phyloP scores from a whole-genome alignment of 1,140 invertebrate species.

The Drosophila virilis region DNA sequence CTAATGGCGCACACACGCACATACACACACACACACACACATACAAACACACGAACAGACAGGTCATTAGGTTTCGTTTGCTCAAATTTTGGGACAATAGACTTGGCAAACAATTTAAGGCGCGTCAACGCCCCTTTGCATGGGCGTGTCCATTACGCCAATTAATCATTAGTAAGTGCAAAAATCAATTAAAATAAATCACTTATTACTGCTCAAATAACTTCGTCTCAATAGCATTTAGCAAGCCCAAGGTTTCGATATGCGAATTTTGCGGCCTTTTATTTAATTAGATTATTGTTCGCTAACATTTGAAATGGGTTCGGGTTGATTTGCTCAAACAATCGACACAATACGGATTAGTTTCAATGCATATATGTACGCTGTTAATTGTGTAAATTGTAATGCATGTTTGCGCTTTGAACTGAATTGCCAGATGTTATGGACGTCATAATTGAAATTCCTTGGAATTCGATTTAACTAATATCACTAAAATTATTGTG shows the following conservation, averaged over 20 bases:
- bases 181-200: slow-evolving; percentile 42
- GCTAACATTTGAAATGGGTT: too few relatives aligned
- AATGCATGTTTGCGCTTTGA: too few relatives aligned
- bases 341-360: too few relatives aligned
- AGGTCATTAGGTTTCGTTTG: slow-evolving; percentile 3
- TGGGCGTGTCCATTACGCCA: background rate
- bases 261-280: background rate
- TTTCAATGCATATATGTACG: too few relatives aligned
- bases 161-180: slow-evolving; percentile 36
- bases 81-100: slow-evolving; percentile 22
- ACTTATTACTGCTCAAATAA: slow-evolving; percentile 9
- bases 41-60: background rate
- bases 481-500: too few relatives aligned
- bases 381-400: too few relatives aligned
- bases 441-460: too few relatives aligned
- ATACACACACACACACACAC: slow-evolving; percentile 3
- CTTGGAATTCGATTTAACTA: too few relatives aligned
- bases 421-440: too few relatives aligned
- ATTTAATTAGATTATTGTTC: background rate
- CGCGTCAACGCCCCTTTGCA: background rate
- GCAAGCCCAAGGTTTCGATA: background rate
- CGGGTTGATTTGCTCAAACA: too few relatives aligned
- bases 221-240: background rate
- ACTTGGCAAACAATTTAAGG: slow-evolving; percentile 12
- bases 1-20: slow-evolving; percentile 8